A percentile compares a stretch with the other conserved stretches of the same genome.
Evolutionary conservation across 1,140 invertebrate species (phyloP).

Genomic region (Thaumetopoea pityocampa): DNA sequence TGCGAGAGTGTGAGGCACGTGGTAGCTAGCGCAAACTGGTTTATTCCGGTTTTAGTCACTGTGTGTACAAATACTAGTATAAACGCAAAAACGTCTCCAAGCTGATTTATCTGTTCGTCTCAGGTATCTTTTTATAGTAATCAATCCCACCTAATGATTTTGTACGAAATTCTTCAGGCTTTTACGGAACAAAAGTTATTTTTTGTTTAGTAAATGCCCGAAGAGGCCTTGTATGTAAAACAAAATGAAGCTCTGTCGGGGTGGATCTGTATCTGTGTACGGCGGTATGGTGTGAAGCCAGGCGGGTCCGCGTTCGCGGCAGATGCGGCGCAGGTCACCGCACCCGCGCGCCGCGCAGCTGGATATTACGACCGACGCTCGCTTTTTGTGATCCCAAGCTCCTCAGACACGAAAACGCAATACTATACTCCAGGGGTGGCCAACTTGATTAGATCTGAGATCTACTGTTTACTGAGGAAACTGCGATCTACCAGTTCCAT

Average conservation of each 20-base stretch:
- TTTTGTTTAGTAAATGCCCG: too few relatives aligned
- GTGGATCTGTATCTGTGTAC: slow-evolving; percentile 44
- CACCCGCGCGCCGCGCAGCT: slow-evolving; percentile 47
- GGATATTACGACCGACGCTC: slow-evolving; percentile 36
- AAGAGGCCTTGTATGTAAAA: not conserved
- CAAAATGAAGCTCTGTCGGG: slow-evolving; percentile 6
- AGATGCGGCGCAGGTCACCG: slow-evolving; percentile 59
- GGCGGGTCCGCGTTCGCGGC: slow-evolving; percentile 31
- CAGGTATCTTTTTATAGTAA: too few relatives aligned
- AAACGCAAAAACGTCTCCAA: too few relatives aligned
- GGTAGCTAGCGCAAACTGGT: too few relatives aligned
- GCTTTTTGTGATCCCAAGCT: slow-evolving; percentile 39
- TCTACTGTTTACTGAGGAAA: slow-evolving; percentile 13
- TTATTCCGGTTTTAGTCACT: too few relatives aligned
- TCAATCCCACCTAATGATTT: too few relatives aligned
- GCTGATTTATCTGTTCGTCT: too few relatives aligned
- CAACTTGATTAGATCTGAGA: slow-evolving; percentile 4
- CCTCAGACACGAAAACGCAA: slow-evolving; percentile 19
- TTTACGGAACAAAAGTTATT: too few relatives aligned
- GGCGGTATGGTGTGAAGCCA: slow-evolving; percentile 45
- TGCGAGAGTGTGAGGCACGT: too few relatives aligned
- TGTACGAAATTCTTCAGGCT: too few relatives aligned
- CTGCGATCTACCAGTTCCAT: not conserved
- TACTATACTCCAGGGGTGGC: slow-evolving; percentile 4
- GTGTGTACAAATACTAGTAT: too few relatives aligned